phyloP scores from a whole-genome alignment of 2,113 vertebrate genomes.

The Gymnarchus niloticus region DNA sequence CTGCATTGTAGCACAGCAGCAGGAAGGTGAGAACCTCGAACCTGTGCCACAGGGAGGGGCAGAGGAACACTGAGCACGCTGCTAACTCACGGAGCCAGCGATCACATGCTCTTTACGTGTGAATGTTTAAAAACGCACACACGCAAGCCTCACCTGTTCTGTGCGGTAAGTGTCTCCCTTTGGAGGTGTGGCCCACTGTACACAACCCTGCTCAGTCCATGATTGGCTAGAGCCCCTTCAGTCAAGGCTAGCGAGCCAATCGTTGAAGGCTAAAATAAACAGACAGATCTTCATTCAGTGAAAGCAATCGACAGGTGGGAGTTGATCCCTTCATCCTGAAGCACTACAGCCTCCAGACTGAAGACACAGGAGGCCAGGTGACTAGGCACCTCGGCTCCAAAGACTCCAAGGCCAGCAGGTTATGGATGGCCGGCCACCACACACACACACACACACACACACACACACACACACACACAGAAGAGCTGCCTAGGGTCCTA shows the following conservation, averaged over 20 bases:
- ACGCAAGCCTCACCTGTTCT: constrained; percentile 80
- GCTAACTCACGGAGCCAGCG: neutral
- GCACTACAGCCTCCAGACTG: neutral
- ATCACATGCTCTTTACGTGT: neutral
- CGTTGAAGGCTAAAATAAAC: constrained; percentile 76
- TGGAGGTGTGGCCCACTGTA: constrained; percentile 95
- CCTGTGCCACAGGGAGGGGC: constrained; percentile 56
- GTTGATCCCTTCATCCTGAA: neutral
- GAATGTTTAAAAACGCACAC: neutral
- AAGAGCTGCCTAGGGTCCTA: too few species aligned
- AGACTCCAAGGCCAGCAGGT: too few species aligned
- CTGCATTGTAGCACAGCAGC: constrained; percentile 89
- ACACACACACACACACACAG: too few species aligned
- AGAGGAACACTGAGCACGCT: constrained; percentile 11
- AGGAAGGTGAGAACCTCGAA: constrained; percentile 96
- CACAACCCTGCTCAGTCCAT: constrained; percentile 85
- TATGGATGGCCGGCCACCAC: too few species aligned
- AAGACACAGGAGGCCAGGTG: neutral
- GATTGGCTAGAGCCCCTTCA: constrained; percentile 89
- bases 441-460: too few species aligned
- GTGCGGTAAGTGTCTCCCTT: constrained; percentile 91
- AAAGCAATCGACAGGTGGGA: neutral
- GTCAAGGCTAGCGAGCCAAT: constrained; percentile 94
- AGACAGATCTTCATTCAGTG: neutral
- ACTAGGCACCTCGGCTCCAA: too few species aligned